Percentiles rank a stretch among this genome's conserved stretches.
These are phyloP conservation scores for Myotis daubentonii DNA, from an alignment of 2,797 vertebrate genomes.

Conservation along the genomic window DNA sequence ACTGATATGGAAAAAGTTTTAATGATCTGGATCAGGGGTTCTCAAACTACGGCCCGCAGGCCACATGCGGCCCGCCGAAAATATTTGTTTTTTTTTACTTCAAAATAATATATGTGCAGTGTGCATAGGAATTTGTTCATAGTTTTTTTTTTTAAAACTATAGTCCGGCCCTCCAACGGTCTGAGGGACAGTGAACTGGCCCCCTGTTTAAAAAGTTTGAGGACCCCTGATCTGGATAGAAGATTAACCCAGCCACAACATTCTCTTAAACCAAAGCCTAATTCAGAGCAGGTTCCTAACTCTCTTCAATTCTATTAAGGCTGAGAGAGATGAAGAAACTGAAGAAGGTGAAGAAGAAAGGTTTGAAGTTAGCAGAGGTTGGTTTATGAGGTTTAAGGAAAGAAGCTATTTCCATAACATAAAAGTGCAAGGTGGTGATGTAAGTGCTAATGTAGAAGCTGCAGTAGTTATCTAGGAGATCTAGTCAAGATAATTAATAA, in stretches of 20 bases:
- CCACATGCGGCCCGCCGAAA: too few species aligned
- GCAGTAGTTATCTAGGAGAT: background rate
- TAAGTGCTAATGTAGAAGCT: background rate
- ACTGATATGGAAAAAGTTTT: background rate
- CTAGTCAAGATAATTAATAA: background rate
- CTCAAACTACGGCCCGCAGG: too few species aligned
- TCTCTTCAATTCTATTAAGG: background rate
- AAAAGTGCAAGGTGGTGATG: background rate
- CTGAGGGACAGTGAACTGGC: too few species aligned
- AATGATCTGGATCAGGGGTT: background rate
- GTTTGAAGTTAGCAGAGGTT: background rate
- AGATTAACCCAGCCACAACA: background rate
- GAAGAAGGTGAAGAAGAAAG: background rate
- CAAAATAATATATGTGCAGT: too few species aligned
- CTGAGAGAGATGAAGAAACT: background rate
- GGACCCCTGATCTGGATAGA: background rate
- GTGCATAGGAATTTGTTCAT: too few species aligned
- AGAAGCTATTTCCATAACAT: background rate
- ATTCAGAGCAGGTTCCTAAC: background rate
- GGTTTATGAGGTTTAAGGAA: background rate
- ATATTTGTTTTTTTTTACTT: too few species aligned
- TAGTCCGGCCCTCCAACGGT: too few species aligned
- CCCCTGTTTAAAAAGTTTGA: too few species aligned
- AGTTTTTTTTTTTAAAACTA: too few species aligned
- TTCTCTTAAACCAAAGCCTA: background rate